Conservation (phyloP, 2,888 invertebrate genomes). For the Eubasilissa splendida region DNA sequence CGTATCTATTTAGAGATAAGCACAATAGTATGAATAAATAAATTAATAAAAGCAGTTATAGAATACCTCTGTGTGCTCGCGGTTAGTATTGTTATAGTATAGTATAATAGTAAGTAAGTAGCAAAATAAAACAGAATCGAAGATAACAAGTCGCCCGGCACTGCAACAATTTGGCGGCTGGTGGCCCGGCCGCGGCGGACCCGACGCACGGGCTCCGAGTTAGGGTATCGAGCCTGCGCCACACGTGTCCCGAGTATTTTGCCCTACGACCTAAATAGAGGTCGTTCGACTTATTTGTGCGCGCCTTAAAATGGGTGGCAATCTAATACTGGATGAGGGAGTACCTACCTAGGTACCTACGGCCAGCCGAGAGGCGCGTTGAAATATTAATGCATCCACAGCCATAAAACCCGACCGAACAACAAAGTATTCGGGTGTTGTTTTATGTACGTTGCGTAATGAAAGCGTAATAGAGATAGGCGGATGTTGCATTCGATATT, state of each 20-base stretch:
- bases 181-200: not conserved
- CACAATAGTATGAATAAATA: no score
- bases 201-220: slow-evolving; percentile 34
- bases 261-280: slow-evolving; percentile 58
- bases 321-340: slow-evolving; percentile 48
- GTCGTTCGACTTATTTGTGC: slow-evolving; percentile 56
- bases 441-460: slow-evolving; percentile 39
- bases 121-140: no score
- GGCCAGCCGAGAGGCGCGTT: slow-evolving; percentile 23
- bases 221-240: slow-evolving; percentile 22
- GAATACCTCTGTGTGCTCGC: no score
- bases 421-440: slow-evolving; percentile 34
- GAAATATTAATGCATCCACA: slow-evolving; percentile 35
- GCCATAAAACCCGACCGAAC: slow-evolving; percentile 34
- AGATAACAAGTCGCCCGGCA: not conserved
- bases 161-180: not conserved
- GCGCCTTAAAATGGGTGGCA: slow-evolving; percentile 53
- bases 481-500: slow-evolving; percentile 18
- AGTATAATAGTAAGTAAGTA: no score
- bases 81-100: no score
- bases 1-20: no score
- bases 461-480: slow-evolving; percentile 8
- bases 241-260: slow-evolving; percentile 55
- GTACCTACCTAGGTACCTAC: slow-evolving; percentile 9
- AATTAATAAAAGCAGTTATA: no score